Evolutionary conservation across 2,113 vertebrate species (phyloP).

Genomic region (Fregetta grallaria): DNA sequence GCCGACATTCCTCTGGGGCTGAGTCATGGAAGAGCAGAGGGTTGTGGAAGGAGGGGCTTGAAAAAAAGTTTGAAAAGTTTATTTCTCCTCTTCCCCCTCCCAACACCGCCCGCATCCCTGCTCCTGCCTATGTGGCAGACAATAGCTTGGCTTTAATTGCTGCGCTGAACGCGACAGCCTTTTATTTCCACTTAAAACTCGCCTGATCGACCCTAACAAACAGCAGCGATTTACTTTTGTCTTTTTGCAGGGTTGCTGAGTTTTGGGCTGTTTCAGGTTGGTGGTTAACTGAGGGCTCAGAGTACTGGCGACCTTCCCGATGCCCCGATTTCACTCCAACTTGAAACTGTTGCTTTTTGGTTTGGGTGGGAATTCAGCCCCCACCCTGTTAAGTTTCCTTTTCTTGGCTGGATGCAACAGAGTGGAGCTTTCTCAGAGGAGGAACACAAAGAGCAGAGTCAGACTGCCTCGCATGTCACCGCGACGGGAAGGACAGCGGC

Average conservation of each 20-base stretch:
- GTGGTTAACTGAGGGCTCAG: neutral
- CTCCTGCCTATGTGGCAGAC: conserved; percentile 91
- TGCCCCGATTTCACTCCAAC: neutral
- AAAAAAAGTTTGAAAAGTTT: conserved; percentile 72
- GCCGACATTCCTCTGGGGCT: conserved; percentile 85
- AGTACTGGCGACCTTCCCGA: neutral
- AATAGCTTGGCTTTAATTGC: conserved; percentile 67
- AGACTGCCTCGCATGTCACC: neutral
- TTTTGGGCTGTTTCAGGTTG: neutral
- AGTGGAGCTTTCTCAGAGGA: neutral
- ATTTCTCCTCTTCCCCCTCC: conserved; percentile 57
- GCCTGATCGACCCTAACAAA: neutral
- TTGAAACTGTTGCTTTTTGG: neutral
- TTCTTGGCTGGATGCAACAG: neutral
- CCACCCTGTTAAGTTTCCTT: neutral
- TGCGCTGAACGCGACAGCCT: neutral
- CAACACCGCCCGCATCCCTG: conserved; percentile 6
- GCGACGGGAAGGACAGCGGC: neutral
- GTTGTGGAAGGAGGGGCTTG: conserved; percentile 67
- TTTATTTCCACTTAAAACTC: neutral
- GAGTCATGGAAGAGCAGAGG: conserved; percentile 78
- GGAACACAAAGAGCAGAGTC: neutral
- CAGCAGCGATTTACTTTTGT: neutral
- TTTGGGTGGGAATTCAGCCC: neutral
- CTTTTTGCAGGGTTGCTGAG: neutral